A percentile compares a stretch with the other conserved stretches of the same genome.
These are phyloP conservation scores for Spondyliosoma cantharus DNA, from an alignment of 2,797 vertebrate genomes.

Conservation along the genomic window DNA sequence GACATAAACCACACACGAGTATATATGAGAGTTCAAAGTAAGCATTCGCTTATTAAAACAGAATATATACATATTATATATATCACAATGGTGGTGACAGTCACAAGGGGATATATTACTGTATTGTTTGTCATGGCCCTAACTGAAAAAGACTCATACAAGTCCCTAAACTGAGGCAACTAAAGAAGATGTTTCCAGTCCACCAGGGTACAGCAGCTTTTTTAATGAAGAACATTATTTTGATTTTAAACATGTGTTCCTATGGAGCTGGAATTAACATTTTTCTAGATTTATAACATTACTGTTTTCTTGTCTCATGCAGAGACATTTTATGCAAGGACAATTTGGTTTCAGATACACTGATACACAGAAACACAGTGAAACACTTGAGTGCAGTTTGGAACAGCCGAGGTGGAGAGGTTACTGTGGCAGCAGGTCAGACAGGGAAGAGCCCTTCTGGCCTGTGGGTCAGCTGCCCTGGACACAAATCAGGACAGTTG, in stretches of 20 bases:
- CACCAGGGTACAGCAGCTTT: neutral
- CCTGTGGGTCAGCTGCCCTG: slow-evolving; percentile 70
- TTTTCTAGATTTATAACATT: neutral
- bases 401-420: slow-evolving; percentile 74
- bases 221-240: neutral
- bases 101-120: slow-evolving; percentile 1
- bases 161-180: neutral
- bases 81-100: neutral
- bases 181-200: neutral
- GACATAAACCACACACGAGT: neutral
- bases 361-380: neutral
- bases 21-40: neutral
- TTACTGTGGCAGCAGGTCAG: slow-evolving; percentile 70
- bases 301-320: neutral
- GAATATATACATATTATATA: neutral
- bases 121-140: neutral
- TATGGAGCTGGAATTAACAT: neutral
- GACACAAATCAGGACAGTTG: slow-evolving; percentile 52
- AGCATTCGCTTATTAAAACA: neutral
- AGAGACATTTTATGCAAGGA: neutral
- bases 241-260: neutral
- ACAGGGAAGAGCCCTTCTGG: slow-evolving; percentile 70
- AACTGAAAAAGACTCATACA: neutral
- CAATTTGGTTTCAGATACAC: neutral
- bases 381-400: neutral